Base-by-base conservation (phyloP, 2,797 vertebrate genomes). In the Anas capensis region DNA sequence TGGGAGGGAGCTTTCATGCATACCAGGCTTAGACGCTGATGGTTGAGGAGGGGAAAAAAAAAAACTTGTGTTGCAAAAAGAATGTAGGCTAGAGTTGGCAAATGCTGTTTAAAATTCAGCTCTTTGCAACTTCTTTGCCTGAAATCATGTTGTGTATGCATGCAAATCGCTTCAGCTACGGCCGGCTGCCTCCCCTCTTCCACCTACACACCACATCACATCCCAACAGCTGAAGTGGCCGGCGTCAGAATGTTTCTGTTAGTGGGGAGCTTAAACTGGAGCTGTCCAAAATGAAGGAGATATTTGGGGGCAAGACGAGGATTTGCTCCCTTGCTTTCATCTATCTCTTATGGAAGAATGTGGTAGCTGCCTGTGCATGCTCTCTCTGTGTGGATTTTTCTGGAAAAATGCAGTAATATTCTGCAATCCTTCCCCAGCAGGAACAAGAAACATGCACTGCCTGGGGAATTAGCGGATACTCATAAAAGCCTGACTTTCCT, bases 211-310 rank as follows among this genome's bases (percentile, higher is more conserved):
- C 34, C 1, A 1, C 10, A 5, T 38, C 57, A 53, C 12, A 7
- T 18, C 61, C 34, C 10, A 10, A 3, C 46, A 53, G 31, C 68
- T 34, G 73, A 24, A 51, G 72, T 65, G 56, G 33, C 86, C 69
- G 23, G 3, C 18, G 0, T 16, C 6, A 8, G 1, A 19, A 23
- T 13, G 1, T 66, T 82, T 42, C 38, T 44, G 42, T 6, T 19
- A 40, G 76, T 77, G 72, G 69, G 93, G 53, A 83, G 64, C 33
- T 86, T 38, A 48, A 44, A 48, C 56, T 31, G 5, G 66, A 2
- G 2, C 42, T 38, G 21, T 3, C 85, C 54, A 61, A 6, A 54
- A 9, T 4, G 33, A 6, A 23, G 48, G 48, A 42, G 78, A 61
- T 89, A 6, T 18, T 14, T 38, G 27, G 18, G 18, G 26, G 29